These are phyloP conservation scores for Chironomus riparius DNA, from an alignment of 2,888 invertebrate genomes.

Conservation along the genomic window DNA sequence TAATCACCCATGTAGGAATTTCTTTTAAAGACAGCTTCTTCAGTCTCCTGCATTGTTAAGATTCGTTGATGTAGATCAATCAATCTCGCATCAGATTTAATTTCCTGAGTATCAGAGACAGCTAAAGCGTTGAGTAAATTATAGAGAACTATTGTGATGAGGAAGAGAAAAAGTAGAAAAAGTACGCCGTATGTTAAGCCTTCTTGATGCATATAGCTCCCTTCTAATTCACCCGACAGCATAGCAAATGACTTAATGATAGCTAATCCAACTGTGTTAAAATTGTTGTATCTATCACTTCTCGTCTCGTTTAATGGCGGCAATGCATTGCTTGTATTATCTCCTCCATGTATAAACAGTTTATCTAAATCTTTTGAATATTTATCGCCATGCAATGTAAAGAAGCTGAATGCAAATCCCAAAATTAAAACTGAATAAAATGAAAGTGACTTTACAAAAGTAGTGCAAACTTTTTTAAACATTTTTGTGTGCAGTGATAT, in stretches of 20 bases:
- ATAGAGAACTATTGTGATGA: slow-evolving; percentile 72
- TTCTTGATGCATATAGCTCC: slow-evolving; percentile 47
- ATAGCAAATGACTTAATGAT: slow-evolving; percentile 77
- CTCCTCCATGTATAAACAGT: slow-evolving; percentile 35
- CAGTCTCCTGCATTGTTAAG: slow-evolving; percentile 10
- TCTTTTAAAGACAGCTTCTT: slow-evolving; percentile 9
- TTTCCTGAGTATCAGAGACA: slow-evolving; percentile 65
- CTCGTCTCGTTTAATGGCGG: slow-evolving; percentile 42
- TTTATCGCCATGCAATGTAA: slow-evolving; percentile 57
- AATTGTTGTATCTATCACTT: slow-evolving; percentile 54
- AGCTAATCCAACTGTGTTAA: slow-evolving; percentile 59
- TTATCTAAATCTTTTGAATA: slow-evolving; percentile 35
- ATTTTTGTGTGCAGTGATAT: slow-evolving; percentile 76
- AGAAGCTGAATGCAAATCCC: slow-evolving; percentile 74
- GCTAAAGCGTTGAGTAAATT: slow-evolving; percentile 78
- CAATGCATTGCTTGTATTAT: slow-evolving; percentile 32
- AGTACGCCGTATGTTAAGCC: slow-evolving; percentile 54
- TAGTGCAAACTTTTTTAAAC: slow-evolving; percentile 69
- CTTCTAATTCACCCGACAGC: slow-evolving; percentile 59
- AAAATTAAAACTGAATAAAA: slow-evolving; percentile 74
- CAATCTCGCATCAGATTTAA: slow-evolving; percentile 13
- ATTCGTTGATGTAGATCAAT: slow-evolving; percentile 19
- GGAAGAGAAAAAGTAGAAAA: slow-evolving; percentile 70
- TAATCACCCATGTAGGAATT: slow-evolving; percentile 34
- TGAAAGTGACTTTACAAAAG: slow-evolving; percentile 67